These are phyloP conservation scores for Picus viridis DNA, from an alignment of 2,797 vertebrate genomes.

Conservation along the genomic window DNA sequence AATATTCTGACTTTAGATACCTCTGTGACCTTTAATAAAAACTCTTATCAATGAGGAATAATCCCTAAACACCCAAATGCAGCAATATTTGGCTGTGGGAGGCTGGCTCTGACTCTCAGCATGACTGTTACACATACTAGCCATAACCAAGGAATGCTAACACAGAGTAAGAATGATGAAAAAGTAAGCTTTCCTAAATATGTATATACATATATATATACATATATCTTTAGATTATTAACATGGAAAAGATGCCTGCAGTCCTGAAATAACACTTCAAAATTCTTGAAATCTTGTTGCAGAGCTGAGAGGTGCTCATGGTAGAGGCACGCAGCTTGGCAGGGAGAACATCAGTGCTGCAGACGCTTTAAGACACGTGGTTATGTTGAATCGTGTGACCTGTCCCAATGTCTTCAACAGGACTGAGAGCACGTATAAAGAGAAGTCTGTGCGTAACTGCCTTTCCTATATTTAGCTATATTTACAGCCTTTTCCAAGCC, in stretches of 20 bases:
- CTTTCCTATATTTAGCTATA: conserved; percentile 32
- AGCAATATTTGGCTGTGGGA: not conserved
- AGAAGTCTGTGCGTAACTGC: not conserved
- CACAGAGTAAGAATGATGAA: not conserved
- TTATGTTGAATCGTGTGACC: not conserved
- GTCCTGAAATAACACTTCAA: not conserved
- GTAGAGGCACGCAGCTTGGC: not conserved
- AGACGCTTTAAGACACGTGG: not conserved
- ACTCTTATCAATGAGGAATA: not conserved
- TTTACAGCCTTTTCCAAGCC: conserved; percentile 37
- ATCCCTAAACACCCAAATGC: fast-evolving
- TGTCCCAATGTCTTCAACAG: not conserved
- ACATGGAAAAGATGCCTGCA: not conserved
- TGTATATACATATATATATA: not conserved
- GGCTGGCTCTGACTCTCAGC: not conserved
- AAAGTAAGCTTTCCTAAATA: not conserved
- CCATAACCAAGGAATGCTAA: not conserved
- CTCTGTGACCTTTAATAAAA: not conserved
- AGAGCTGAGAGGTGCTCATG: not conserved
- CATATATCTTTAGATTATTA: not conserved
- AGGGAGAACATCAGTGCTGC: not conserved
- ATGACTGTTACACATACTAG: fast-evolving
- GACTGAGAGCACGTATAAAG: not conserved
- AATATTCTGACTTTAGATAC: not conserved
- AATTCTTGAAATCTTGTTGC: not conserved